phyloP scores from a whole-genome alignment of 2,888 invertebrate species.

The Liopterus haemorrhoidalis region DNA sequence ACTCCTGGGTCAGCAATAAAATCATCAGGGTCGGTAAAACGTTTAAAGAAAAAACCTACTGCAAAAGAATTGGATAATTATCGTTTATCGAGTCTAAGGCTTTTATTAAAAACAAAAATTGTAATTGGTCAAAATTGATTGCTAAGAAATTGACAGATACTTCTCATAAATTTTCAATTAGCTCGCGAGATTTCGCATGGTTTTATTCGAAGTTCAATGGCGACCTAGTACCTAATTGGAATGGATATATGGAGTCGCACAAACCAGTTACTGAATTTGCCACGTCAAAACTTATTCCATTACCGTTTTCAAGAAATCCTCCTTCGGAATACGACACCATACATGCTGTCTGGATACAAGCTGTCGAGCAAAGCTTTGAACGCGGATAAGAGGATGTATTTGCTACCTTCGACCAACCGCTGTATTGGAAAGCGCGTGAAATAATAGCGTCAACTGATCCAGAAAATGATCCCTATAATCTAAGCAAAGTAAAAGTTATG shows the following conservation, averaged over 20 bases:
- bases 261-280: conserved; percentile 28
- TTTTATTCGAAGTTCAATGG: no score
- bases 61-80: no score
- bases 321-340: conserved; percentile 35
- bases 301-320: conserved; percentile 36
- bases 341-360: conserved; percentile 32
- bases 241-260: conserved; percentile 27
- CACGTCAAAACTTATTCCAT: conserved; percentile 31
- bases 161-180: no score
- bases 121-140: no score
- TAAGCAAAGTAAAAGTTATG: no score
- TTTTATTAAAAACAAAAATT: no score
- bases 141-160: no score
- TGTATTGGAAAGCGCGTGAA: conserved; percentile 37
- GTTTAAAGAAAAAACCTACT: no score
- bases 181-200: no score
- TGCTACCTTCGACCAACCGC: conserved; percentile 38
- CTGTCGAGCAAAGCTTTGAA: conserved; percentile 26
- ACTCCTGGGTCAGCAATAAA: conserved; percentile 32
- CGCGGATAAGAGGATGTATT: conserved; percentile 29
- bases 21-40: no score
- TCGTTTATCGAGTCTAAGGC: no score
- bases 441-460: conserved; percentile 29
- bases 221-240: conserved; percentile 16
- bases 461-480: conserved; percentile 11